Conservation (phyloP, 2,888 invertebrate species). For the Periphyllus acericola region DNA sequence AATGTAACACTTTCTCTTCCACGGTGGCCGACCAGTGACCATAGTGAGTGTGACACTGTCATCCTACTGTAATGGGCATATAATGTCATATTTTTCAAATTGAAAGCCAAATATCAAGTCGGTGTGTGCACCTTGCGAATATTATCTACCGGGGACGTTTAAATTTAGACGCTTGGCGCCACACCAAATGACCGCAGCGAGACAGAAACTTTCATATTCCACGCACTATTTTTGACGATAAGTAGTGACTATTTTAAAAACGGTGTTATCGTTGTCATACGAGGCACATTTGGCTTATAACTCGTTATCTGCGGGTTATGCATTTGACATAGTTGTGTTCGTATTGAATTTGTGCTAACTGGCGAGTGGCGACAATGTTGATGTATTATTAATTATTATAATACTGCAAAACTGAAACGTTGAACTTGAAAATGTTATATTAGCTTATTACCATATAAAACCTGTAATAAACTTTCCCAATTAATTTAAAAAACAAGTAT, state of each 20-base stretch:
- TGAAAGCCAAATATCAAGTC: neutral
- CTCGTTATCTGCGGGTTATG: neutral
- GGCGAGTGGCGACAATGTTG: neutral
- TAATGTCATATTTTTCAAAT: neutral
- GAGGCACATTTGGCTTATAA: neutral
- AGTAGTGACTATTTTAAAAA: neutral
- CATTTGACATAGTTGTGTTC: neutral
- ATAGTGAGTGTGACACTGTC: conserved; percentile 6
- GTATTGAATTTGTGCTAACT: neutral
- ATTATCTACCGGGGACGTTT: conserved; percentile 11
- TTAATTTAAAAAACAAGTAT: too few relatives aligned
- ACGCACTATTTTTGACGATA: neutral
- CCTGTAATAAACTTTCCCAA: too few relatives aligned
- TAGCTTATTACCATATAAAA: too few relatives aligned
- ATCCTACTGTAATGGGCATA: neutral
- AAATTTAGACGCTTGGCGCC: conserved; percentile 50
- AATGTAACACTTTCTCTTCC: conserved; percentile 55
- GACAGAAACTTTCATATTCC: neutral
- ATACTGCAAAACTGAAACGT: neutral
- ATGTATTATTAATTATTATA: neutral
- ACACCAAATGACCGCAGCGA: conserved; percentile 10
- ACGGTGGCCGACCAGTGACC: conserved; percentile 46
- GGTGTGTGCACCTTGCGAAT: neutral
- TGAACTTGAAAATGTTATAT: neutral
- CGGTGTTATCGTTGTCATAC: neutral